phyloP scores from a whole-genome alignment of 2,797 vertebrate genomes.

The Acanthornis magna region DNA sequence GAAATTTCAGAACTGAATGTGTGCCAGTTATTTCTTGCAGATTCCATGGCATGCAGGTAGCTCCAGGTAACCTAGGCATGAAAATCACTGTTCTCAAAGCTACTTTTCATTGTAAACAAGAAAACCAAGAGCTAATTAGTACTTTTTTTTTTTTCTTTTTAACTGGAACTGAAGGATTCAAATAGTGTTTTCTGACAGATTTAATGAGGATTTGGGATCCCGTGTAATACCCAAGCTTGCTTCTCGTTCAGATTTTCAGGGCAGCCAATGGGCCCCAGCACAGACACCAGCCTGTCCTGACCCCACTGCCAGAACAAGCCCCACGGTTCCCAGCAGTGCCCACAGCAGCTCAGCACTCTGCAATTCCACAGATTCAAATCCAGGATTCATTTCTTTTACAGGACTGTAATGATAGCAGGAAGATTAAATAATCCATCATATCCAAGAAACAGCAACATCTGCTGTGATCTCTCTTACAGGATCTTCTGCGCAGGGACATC shows the following conservation, averaged over 20 bases:
- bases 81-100: not conserved
- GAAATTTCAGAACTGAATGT: not conserved
- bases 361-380: not conserved
- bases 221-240: not conserved
- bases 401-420: not conserved
- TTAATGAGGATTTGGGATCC: not conserved
- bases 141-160: not conserved
- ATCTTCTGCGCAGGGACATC: slow-evolving; percentile 91
- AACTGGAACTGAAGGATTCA: not conserved
- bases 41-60: accelerated
- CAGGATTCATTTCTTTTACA: not conserved
- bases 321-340: accelerated
- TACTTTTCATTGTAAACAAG: not conserved
- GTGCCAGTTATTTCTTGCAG: not conserved
- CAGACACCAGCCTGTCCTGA: not conserved
- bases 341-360: not conserved
- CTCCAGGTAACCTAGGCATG: not conserved
- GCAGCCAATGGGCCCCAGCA: not conserved
- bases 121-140: not conserved
- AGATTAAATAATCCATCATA: not conserved
- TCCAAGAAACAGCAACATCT: not conserved
- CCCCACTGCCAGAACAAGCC: not conserved
- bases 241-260: not conserved
- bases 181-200: not conserved
- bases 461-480: slow-evolving; percentile 73